Conservation (phyloP, 2,888 invertebrate species). For the Eudemis profundana region DNA sequence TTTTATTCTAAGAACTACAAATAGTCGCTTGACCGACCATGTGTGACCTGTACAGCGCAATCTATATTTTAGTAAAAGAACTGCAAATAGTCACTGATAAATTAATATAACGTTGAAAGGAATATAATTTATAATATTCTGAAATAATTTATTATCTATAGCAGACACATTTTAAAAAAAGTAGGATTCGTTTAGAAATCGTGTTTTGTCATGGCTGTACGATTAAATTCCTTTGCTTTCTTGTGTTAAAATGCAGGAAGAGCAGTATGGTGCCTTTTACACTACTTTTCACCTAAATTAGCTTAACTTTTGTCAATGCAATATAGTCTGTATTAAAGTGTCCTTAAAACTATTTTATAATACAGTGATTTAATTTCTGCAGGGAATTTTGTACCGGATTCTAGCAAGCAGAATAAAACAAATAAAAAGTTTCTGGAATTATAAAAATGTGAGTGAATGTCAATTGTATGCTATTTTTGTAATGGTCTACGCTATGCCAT, state of each 20-base stretch:
- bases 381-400: background rate
- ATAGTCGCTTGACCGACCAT: too few relatives aligned
- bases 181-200: background rate
- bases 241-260: background rate
- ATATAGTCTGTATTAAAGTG: background rate
- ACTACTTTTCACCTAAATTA: background rate
- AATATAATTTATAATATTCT: too few relatives aligned
- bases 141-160: too few relatives aligned
- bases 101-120: too few relatives aligned
- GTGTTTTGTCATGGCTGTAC: background rate
- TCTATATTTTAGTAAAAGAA: too few relatives aligned
- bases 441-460: slow-evolving; percentile 64
- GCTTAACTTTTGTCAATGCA: background rate
- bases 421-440: slow-evolving; percentile 47
- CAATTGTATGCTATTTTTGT: slow-evolving; percentile 84
- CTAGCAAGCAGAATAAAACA: slow-evolving; percentile 22
- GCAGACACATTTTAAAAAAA: background rate
- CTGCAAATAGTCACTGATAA: too few relatives aligned
- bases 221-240: background rate
- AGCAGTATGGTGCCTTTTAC: background rate
- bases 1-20: too few relatives aligned
- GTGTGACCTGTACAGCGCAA: too few relatives aligned
- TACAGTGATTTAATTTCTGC: background rate
- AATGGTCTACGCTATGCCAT: slow-evolving; percentile 71
- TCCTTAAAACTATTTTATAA: background rate